Evolutionary conservation across 2,888 invertebrate genomes (phyloP).

Genomic region (Ametastegia equiseti): DNA sequence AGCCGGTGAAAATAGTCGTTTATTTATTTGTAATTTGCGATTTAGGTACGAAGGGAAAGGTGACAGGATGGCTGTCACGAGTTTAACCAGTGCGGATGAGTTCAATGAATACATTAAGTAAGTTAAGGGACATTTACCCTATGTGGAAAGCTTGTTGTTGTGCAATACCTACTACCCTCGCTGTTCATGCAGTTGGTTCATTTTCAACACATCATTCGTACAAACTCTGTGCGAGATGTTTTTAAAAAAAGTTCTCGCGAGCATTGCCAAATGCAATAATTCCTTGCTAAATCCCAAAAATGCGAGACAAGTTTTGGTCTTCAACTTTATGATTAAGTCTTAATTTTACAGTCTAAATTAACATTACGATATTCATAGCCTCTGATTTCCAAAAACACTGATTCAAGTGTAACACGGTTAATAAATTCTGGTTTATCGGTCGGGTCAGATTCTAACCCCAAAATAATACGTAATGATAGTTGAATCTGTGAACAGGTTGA

Average conservation of each 20-base stretch:
- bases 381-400: too few species aligned
- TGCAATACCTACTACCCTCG: not conserved
- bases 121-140: slow-evolving; percentile 55
- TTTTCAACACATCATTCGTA: not conserved
- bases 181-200: not conserved
- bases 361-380: not conserved
- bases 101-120: slow-evolving; percentile 77
- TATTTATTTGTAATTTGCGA: not conserved
- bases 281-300: too few species aligned
- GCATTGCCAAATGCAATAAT: too few species aligned
- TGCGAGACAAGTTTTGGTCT: too few species aligned
- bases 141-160: not conserved
- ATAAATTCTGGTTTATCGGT: not conserved
- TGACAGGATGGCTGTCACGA: slow-evolving; percentile 77
- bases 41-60: slow-evolving; percentile 33
- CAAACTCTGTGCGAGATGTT: not conserved
- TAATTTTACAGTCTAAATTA: not conserved
- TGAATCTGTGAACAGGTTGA: too few species aligned
- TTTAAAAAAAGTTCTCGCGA: not conserved
- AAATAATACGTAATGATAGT: not conserved
- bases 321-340: too few species aligned
- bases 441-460: not conserved
- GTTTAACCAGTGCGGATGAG: slow-evolving; percentile 77
- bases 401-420: not conserved
- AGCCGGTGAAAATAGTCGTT: slow-evolving; percentile 15